phyloP scores from a whole-genome alignment of 37 sponge, comb jelly and placozoan species.

The Hormiphora californensis region DNA sequence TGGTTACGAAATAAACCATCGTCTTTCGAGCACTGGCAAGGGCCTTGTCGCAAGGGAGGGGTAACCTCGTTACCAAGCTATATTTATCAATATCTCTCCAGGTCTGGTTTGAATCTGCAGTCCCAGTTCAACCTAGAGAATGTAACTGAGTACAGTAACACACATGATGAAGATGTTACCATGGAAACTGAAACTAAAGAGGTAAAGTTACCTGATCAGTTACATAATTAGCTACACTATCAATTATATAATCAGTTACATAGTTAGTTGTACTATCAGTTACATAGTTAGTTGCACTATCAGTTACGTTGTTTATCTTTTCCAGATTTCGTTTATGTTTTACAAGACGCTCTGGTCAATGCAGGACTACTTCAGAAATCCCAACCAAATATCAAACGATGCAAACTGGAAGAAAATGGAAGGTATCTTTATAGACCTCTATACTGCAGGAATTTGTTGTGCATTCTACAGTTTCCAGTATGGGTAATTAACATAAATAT shows the following conservation, averaged over 20 bases:
- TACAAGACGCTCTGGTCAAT: slow-evolving; percentile 88
- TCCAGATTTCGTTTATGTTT: slow-evolving; percentile 70
- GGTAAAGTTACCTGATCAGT: too few relatives aligned
- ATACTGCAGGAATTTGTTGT: neutral
- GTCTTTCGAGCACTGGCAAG: too few relatives aligned
- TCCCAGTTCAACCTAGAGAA: slow-evolving; percentile 97
- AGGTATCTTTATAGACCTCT: neutral
- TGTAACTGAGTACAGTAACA: slow-evolving; percentile 72
- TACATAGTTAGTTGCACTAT: neutral
- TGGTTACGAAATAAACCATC: too few relatives aligned
- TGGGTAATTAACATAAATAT: too few relatives aligned
- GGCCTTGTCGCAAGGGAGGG: too few relatives aligned
- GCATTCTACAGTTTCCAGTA: too few relatives aligned
- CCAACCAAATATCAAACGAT: slow-evolving; percentile 59
- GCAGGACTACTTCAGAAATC: slow-evolving; percentile 88
- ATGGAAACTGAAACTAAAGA: slow-evolving; percentile 56
- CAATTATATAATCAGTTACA: too few relatives aligned
- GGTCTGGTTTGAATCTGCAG: slow-evolving; percentile 80
- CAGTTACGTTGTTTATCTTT: neutral
- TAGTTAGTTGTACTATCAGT: too few relatives aligned
- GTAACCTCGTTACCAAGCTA: too few relatives aligned
- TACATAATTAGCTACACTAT: too few relatives aligned
- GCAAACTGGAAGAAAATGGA: slow-evolving; percentile 54
- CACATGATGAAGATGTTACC: slow-evolving; percentile 7
- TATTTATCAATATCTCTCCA: too few relatives aligned